Base-by-base conservation (phyloP, 2,797 vertebrate genomes). In the Atherinosoma microstoma region DNA sequence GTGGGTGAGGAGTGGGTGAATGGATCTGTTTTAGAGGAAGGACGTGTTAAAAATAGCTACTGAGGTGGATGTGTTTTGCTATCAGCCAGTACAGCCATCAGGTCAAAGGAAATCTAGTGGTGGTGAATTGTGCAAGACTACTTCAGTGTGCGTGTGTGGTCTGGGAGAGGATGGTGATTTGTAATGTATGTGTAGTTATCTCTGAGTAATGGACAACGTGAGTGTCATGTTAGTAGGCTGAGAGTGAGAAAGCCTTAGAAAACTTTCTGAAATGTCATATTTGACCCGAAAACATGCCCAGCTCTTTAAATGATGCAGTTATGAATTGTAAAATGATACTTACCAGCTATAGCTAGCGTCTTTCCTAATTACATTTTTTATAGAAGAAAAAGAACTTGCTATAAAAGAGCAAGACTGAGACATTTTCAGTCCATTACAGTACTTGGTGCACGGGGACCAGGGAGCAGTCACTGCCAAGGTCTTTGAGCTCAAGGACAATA, bases 101-200 rank as follows among this genome's bases (percentile, higher is more conserved):
- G 35, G n/a, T 47, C 16, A 24, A 64, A 9, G 45, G 3, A 38
- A 66, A 66, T 38, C 16, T 47, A 35, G 49, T 27, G 10, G 38
- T 15, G 12, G 34, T 45, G n/a, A 63, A 54, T 34, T 77, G 62
- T 64, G 32, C 24, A 45, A 53, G 47, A 67, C 57, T 53, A 18
- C 15, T 60, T 30, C 10, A 22, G 49, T 62, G n/a, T 65, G 67
- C 64, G 24, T 58, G 29, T 70, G 73, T 60, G 40, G 53, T 79
- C 70, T 72, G 40, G 38, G 82, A 78, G 49, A 67, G 27, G 60
- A 58, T 63, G 70, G 68, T 75, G 67, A 70, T 69, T 64, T 59
- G 27, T 16, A 47, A 75, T 32, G 1, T 35, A 58, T 53, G 65
- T 38, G 27, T 61, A 61, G 61, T 61, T 72, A 51, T 51, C 35